These are phyloP conservation scores for Pelagia noctiluca DNA, from an alignment of 30 jellyfish, hydroid and myxozoan species.

Conservation along the genomic window DNA sequence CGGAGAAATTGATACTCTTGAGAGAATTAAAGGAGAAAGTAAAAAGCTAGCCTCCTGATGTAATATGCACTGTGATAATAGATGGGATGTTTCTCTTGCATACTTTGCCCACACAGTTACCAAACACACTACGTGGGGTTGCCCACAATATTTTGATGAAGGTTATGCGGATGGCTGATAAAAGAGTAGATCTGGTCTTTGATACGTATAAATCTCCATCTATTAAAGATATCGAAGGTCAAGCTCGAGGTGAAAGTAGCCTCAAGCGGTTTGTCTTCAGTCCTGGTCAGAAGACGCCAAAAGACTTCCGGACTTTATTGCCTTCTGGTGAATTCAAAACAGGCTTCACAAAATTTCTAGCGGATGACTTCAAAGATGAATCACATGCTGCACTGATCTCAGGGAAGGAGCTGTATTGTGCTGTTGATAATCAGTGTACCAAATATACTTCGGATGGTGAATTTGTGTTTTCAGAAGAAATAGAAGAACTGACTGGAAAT, in stretches of 20 bases:
- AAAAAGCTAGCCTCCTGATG: constrained; percentile 21
- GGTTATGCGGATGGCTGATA: not conserved
- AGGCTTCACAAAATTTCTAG: not conserved
- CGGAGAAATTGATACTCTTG: constrained; percentile 38
- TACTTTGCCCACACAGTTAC: constrained; percentile 34
- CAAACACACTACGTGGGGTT: constrained; percentile 36
- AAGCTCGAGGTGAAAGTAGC: not conserved
- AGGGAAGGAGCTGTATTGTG: not conserved
- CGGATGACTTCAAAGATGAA: not conserved
- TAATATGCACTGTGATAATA: not conserved
- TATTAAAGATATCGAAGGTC: not conserved
- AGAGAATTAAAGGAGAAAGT: constrained; percentile 28
- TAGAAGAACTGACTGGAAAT: not conserved
- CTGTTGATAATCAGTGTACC: not conserved
- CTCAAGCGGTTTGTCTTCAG: not conserved
- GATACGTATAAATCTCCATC: not conserved
- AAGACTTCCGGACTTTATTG: not conserved
- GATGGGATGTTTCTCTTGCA: constrained; percentile 34
- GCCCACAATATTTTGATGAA: constrained; percentile 16
- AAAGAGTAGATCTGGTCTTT: not conserved
- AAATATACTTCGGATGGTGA: too few relatives aligned
- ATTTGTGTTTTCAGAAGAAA: not conserved
- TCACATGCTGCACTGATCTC: not conserved
- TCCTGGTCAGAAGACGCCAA: constrained; percentile 1
- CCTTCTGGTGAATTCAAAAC: not conserved